Base-by-base conservation (phyloP, 2,888 invertebrate genomes). In the Operophtera brumata region DNA sequence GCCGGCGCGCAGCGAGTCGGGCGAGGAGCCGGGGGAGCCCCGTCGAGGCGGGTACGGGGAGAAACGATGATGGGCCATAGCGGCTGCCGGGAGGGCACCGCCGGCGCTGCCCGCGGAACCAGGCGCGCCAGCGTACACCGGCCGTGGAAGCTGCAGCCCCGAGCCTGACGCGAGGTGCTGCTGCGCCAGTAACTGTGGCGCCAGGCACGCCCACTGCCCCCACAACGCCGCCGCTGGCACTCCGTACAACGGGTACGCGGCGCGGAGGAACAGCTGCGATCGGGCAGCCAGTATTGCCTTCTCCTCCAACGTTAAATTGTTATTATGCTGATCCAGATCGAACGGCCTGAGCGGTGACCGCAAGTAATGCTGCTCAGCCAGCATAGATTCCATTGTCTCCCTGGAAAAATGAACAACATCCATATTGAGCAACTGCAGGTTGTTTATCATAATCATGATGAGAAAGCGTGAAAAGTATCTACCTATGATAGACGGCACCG, bases 361-460 rank as follows among this genome's bases (percentile, higher is more conserved):
- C 62, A 96, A 91, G 69, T 96, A 94, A 69, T 96, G 95, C 84
- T 96, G 96, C 75, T 96, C 96, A 39, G 94, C 95, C 71, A 96
- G 82, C 94, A 96, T 95, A 48, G 94, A 94, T 83, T 96, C 96
- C 96, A 96, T 96, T 54, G 96, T 96, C 88, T 96, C 96, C 86
- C 96, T 96, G 93, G 66, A 87, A 90, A n/a, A 61, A 70, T 67
- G 53, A 71, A 57, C 68, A 36, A 61, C 65, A 28, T 51, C 10
- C 48, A 55, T 14, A 59, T 52, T 67, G 66, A 60, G 69, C 46
- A 47, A 65, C 70, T 69, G 69, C 73, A 68, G 6, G 30, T 39
- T 37, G 13, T 32, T 30, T 34, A 11, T 37, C 51, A 52, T 54
- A 56, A 45, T 48, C 50, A 53, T 53, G 59, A 64, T 61, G 62